Conservation (phyloP, 2,113 vertebrate species). For the Tyrannus savana region DNA sequence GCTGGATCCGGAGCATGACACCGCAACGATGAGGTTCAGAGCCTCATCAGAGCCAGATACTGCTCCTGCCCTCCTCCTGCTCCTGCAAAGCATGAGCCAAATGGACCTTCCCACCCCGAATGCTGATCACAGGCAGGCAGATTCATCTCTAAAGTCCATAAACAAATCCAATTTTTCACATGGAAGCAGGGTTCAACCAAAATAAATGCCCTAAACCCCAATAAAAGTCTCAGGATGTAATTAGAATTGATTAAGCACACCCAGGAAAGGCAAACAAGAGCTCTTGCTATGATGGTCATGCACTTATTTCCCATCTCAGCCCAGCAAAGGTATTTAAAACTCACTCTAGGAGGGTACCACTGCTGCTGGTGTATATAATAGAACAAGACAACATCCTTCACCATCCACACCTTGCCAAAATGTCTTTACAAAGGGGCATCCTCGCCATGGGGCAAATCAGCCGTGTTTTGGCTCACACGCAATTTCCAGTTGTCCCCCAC, state of each 20-base stretch:
- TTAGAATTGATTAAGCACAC: not conserved
- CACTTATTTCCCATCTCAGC: not conserved
- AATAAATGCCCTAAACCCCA: not conserved
- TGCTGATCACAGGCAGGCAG: rapidly evolving
- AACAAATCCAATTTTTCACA: not conserved
- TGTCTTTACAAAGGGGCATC: not conserved
- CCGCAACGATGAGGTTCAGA: not conserved
- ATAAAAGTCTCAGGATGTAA: not conserved
- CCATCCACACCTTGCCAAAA: not conserved
- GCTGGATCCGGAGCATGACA: not conserved
- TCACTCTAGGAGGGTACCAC: not conserved
- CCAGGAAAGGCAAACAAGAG: not conserved
- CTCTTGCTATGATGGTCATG: not conserved
- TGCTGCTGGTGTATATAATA: not conserved
- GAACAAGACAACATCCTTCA: not conserved
- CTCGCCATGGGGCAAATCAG: not conserved
- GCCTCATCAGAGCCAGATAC: not conserved
- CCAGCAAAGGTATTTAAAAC: not conserved
- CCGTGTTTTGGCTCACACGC: not conserved
- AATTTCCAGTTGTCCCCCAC: not conserved
- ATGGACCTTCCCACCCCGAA: not conserved
- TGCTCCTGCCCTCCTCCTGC: not conserved
- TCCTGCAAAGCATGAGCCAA: not conserved
- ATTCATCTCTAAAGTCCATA: rapidly evolving
- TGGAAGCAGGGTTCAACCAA: rapidly evolving